These are phyloP conservation scores for Aleadryas rufinucha DNA, from an alignment of 2,113 vertebrate genomes.

Conservation along the genomic window DNA sequence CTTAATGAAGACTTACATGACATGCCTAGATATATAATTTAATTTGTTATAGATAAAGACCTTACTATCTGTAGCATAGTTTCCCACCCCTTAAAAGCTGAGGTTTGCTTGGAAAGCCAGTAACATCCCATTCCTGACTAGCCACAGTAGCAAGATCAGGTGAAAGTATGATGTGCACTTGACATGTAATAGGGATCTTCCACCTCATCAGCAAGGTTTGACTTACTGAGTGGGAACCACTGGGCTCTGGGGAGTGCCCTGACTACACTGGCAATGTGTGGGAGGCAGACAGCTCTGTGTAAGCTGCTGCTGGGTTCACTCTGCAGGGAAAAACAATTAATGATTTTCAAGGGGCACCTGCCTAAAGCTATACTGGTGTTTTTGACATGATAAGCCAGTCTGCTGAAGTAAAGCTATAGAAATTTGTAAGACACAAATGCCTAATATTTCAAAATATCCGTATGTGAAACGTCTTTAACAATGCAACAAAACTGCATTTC, in stretches of 20 bases:
- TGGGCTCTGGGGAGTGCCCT: background rate
- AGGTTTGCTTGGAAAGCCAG: background rate
- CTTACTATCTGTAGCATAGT: background rate
- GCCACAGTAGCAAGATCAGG: background rate
- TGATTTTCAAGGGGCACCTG: background rate
- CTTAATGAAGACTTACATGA: background rate
- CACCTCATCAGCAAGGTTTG: background rate
- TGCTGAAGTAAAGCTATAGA: background rate
- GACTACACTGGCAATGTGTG: background rate
- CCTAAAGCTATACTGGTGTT: background rate
- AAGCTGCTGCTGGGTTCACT: background rate
- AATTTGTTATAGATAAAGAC: background rate
- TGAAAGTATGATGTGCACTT: background rate
- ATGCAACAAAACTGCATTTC: background rate
- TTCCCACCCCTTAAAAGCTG: background rate
- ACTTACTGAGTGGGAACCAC: background rate
- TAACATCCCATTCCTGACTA: background rate
- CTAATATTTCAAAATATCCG: background rate
- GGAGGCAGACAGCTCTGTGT: background rate
- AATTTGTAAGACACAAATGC: background rate
- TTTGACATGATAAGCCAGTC: background rate
- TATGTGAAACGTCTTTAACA: background rate
- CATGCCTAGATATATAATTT: background rate
- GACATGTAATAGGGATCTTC: background rate
- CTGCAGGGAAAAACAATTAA: background rate